These are phyloP conservation scores for Brotula barbata DNA, from an alignment of 2,797 vertebrate species.

Conservation along the genomic window DNA sequence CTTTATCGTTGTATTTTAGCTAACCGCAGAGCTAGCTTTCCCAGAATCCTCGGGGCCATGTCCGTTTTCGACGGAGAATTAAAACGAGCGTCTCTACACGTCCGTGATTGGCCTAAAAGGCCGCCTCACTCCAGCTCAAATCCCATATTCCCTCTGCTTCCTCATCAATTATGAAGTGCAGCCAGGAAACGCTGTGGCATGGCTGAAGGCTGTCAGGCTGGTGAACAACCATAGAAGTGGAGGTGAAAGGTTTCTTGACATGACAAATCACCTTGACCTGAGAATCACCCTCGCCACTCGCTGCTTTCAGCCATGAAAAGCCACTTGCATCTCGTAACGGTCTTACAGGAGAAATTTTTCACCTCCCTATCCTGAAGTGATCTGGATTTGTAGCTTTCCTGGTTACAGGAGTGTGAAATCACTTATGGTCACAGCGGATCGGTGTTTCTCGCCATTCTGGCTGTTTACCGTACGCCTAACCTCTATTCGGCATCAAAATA, in stretches of 20 bases:
- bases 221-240: constrained; percentile 38
- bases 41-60: constrained; percentile 5
- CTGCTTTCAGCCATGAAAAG: constrained; percentile 34
- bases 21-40: constrained; percentile 10
- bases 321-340: constrained; percentile 15
- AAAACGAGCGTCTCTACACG: constrained; percentile 40
- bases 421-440: background rate
- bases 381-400: constrained; percentile 4
- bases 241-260: constrained; percentile 63
- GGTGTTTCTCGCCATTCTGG: background rate
- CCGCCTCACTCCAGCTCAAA: constrained; percentile 58
- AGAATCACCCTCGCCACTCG: constrained; percentile 23
- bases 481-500: too few species aligned
- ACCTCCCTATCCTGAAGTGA: constrained; percentile 6
- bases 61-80: constrained; percentile 36
- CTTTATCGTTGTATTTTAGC: constrained; percentile 30
- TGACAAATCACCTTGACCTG: constrained; percentile 72
- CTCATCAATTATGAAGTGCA: constrained; percentile 74
- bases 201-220: constrained; percentile 62
- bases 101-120: constrained; percentile 45
- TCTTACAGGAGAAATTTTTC: constrained; percentile 1
- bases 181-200: constrained; percentile 60
- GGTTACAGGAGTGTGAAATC: too few species aligned
- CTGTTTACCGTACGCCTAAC: too few species aligned
- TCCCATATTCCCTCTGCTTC: constrained; percentile 59